These are phyloP conservation scores for Lepidostoma basale DNA, from an alignment of 1,140 invertebrate genomes.

Conservation along the genomic window DNA sequence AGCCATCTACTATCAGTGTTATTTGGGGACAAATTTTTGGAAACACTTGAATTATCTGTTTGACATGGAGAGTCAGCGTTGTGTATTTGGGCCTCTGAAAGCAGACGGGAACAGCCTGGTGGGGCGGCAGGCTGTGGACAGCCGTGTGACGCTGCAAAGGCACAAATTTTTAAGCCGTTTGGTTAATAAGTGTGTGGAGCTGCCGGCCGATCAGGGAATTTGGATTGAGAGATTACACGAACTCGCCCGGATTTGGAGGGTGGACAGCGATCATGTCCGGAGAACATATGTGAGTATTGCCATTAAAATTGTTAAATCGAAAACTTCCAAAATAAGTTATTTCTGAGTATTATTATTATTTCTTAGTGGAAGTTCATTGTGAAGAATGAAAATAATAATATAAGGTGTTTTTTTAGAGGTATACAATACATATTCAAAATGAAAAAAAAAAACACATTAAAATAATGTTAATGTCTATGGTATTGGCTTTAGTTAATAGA, in stretches of 20 bases:
- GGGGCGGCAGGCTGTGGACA: slow-evolving; percentile 61
- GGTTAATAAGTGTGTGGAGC: slow-evolving; percentile 64
- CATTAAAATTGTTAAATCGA: background rate
- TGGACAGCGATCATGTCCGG: slow-evolving; percentile 76
- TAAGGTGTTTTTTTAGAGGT: background rate
- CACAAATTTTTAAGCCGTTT: slow-evolving; percentile 70
- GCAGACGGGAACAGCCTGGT: slow-evolving; percentile 51
- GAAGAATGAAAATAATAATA: background rate
- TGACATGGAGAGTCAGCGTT: slow-evolving; percentile 60
- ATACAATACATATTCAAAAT: background rate
- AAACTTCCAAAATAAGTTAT: background rate
- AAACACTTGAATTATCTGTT: slow-evolving; percentile 80
- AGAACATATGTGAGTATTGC: slow-evolving; percentile 67
- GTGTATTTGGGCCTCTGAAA: slow-evolving; percentile 47
- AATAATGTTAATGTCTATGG: background rate
- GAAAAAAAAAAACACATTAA: background rate
- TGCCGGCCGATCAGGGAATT: slow-evolving; percentile 55
- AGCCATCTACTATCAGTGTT: slow-evolving; percentile 77
- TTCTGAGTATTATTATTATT: slow-evolving; percentile 7
- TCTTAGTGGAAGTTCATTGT: background rate
- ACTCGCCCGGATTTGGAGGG: slow-evolving; percentile 79
- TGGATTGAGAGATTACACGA: slow-evolving; percentile 75
- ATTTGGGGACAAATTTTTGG: slow-evolving; percentile 76
- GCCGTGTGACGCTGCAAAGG: slow-evolving; percentile 67
- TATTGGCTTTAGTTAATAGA: background rate